Evolutionary conservation across 2,888 invertebrate genomes (phyloP), one percentile per base, ranked within the genome.

Genomic region (Phaonia tiefii): DNA sequence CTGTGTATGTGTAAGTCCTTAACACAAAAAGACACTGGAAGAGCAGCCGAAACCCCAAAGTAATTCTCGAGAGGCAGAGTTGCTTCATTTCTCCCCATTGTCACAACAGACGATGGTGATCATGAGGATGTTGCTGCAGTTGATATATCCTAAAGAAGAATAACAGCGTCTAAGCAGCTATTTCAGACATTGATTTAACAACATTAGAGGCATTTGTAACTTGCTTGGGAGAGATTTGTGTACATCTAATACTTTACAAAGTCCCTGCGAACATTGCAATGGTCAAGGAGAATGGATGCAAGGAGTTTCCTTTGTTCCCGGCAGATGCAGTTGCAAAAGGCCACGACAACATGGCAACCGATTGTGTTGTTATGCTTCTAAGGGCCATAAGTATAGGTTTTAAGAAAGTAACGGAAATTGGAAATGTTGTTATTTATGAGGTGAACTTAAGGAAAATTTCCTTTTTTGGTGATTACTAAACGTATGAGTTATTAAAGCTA

Each of bases 181-280:
- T 20, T 31, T 63, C 86, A 86, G 84, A 88, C 89, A 87, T 87
- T 89, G 89, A 89, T 89, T 89, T 89, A 89, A 89, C 88, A 87
- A 87, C 88, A 89, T 89, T 89, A 88, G 86, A 86, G 89, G 89
- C 88, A 89, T 89, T 89, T 89, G 89, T 87, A 86, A 85, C 83
- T 86, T 85, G 85, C 85, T 85, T 85, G 84, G 83, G 81, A n/a
- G 82, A 87, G 85, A 86, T 82, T 84, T 84, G 83, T 82, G 83
- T 81, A 79, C 65, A 46, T 51, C 46, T 58, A 49, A 70, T 54
- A 60, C 69, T 70, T 13, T 58, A 70, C 46, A 25, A 54, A 54
- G 25, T 25, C 54, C 54, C 54, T 17, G 11, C 51, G 39, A 26
- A 73, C 73, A 69, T 73, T 54, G 39, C 56, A 69, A 69, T 69